Evolutionary conservation across 2,113 vertebrate species (phyloP).

Genomic region (Petromus typicus): DNA sequence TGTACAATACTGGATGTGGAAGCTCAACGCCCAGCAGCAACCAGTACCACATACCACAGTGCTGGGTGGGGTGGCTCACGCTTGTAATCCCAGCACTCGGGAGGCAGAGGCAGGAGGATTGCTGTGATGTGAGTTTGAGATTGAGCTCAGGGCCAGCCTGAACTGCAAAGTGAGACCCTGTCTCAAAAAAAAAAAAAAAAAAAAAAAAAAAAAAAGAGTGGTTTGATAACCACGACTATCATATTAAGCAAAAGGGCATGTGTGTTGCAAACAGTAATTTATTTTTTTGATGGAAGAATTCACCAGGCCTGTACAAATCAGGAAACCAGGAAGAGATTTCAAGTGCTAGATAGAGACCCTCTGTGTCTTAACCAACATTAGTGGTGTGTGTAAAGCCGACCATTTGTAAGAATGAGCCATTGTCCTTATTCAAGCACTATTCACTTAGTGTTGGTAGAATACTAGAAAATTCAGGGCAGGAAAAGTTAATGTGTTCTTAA

Average conservation of each 20-base stretch:
- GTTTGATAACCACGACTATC: background rate
- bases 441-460: background rate
- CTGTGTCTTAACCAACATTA: background rate
- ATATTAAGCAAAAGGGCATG: background rate
- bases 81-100: too few relatives aligned
- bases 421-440: background rate
- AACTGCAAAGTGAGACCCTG: too few relatives aligned
- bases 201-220: too few relatives aligned
- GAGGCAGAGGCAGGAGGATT: too few relatives aligned
- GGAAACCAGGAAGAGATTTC: background rate
- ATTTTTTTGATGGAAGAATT: slow-evolving; percentile 40
- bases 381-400: background rate
- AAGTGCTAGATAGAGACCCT: background rate
- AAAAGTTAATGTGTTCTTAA: background rate
- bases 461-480: background rate
- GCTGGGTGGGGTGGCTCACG: too few relatives aligned
- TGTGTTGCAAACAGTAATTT: slow-evolving; percentile 40
- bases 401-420: background rate
- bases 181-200: too few relatives aligned
- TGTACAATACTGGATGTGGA: too few relatives aligned
- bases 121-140: too few relatives aligned
- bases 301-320: background rate
- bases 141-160: too few relatives aligned
- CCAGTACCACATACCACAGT: too few relatives aligned
- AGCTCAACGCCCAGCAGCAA: too few relatives aligned